Conservation (phyloP, 1,140 invertebrate genomes). For the Popillia japonica region DNA sequence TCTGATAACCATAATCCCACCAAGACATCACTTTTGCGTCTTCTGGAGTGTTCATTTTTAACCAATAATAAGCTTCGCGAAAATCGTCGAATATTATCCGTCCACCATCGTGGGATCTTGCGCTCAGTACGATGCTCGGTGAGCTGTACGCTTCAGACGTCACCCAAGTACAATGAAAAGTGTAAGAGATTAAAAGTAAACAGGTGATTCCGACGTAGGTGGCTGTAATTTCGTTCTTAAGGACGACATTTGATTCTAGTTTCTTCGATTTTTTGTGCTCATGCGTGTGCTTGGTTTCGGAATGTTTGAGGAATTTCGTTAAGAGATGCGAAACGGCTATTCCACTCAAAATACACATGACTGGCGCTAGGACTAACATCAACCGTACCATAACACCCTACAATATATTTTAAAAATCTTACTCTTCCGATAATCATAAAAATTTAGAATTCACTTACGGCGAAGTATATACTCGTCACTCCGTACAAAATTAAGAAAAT, state of each 20-base stretch:
- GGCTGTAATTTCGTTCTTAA: conserved; percentile 88
- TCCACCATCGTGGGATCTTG: conserved; percentile 91
- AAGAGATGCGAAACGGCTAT: conserved; percentile 92
- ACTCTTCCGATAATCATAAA: not conserved
- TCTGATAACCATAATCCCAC: conserved; percentile 99
- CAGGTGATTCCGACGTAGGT: conserved; percentile 87
- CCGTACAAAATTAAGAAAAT: conserved; percentile 98
- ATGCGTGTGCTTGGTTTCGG: conserved; percentile 65
- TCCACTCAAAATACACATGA: conserved; percentile 96
- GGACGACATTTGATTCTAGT: conserved; percentile 83
- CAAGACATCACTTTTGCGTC: conserved; percentile 98
- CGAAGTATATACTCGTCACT: conserved; percentile 97
- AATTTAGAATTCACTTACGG: conserved; percentile 71
- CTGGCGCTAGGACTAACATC: conserved; percentile 96
- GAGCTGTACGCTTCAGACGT: conserved; percentile 98
- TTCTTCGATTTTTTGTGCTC: conserved; percentile 75
- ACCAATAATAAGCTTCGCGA: conserved; percentile 97
- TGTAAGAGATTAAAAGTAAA: conserved; percentile 89
- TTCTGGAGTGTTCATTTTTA: conserved; percentile 95
- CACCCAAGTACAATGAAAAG: conserved; percentile 98
- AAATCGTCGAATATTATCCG: conserved; percentile 94
- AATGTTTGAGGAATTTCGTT: conserved; percentile 89
- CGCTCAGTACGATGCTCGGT: conserved; percentile 96
- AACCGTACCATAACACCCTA: conserved; percentile 98
- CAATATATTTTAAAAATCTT: conserved; percentile 44